These are phyloP conservation scores for Dolichallabes microphthalmus DNA, from an alignment of 2,113 vertebrate species.

Conservation along the genomic window DNA sequence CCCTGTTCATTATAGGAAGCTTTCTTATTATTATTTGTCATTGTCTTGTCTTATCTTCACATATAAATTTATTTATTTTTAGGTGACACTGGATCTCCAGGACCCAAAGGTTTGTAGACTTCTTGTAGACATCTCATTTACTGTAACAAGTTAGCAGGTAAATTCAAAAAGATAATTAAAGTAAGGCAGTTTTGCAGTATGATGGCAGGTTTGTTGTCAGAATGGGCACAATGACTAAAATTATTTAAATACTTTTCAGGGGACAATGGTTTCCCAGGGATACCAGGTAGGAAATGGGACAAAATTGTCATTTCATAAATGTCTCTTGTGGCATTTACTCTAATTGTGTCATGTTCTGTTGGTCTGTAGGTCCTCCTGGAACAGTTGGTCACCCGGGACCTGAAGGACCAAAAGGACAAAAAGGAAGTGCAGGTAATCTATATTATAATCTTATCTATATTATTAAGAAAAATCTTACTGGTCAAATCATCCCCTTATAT, in stretches of 20 bases:
- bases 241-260: slow-evolving; percentile 58
- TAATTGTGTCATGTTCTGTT: not conserved
- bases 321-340: not conserved
- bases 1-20: not conserved
- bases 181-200: not conserved
- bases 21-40: not conserved
- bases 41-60: not conserved
- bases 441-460: not conserved
- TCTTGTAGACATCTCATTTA: not conserved
- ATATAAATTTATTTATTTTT: slow-evolving; percentile 38
- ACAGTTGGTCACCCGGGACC: slow-evolving; percentile 76
- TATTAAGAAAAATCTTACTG: not conserved
- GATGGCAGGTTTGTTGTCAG: not conserved
- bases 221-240: not conserved
- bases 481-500: not conserved
- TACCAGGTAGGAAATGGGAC: slow-evolving; percentile 60
- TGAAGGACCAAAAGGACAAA: slow-evolving; percentile 89
- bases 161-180: slow-evolving; percentile 4
- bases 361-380: slow-evolving; percentile 74
- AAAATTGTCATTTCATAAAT: slow-evolving; percentile 3
- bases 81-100: slow-evolving; percentile 61
- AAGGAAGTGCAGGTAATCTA: slow-evolving; percentile 81
- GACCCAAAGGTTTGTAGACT: slow-evolving; percentile 60
- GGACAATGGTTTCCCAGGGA: slow-evolving; percentile 68
- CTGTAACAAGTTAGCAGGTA: not conserved